Base-by-base conservation (phyloP, 2,888 invertebrate genomes). In the Crematogaster levior region DNA sequence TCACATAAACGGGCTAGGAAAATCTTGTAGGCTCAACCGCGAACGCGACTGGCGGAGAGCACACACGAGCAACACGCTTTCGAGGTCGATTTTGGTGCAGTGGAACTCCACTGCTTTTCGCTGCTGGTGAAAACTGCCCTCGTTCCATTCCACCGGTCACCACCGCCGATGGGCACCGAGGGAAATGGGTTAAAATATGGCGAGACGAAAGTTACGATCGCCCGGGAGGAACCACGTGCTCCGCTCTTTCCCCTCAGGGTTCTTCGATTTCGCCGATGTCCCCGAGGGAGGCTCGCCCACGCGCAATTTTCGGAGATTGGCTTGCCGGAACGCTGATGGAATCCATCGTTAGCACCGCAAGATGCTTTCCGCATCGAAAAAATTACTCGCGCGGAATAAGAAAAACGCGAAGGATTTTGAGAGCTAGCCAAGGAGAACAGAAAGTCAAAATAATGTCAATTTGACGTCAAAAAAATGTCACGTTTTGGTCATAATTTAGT, bases 81-180 rank as follows among this genome's bases (percentile, higher is more conserved):
- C 40, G 82, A 83, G 85, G 89, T 89, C 89, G 89, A 89, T 89
- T 89, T 88, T 86, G 88, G 85, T 89, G 86, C 89, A 89, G 84
- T 86, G 70, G 63, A 34, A 84, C 58, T 63, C 43, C 79, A 56
- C 83, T 53, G 75, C 83, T 82, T 84, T 73, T 81, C 85, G 56
- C 81, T 77, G 85, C 75, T 85, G 84, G 82, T 86, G 88, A 89
- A 89, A 89, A 89, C 88, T 86, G 86, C 88, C 89, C 89, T 84
- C 89, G 86, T 89, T 88, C 86, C 81, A 88, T 89, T 89, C 88
- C 88, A 85, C 82, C 82, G 81, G 43, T 56, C 56, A 43, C 56
- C 66, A 53, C 37, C 5, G 34, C 37, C 15, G 48, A 15, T 24
- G 56, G 72, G 46, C 63, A 58, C 12, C 21, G 61, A 27, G 15